These are phyloP conservation scores for Callipepla squamata DNA, from an alignment of 2,113 vertebrate species.

Conservation along the genomic window DNA sequence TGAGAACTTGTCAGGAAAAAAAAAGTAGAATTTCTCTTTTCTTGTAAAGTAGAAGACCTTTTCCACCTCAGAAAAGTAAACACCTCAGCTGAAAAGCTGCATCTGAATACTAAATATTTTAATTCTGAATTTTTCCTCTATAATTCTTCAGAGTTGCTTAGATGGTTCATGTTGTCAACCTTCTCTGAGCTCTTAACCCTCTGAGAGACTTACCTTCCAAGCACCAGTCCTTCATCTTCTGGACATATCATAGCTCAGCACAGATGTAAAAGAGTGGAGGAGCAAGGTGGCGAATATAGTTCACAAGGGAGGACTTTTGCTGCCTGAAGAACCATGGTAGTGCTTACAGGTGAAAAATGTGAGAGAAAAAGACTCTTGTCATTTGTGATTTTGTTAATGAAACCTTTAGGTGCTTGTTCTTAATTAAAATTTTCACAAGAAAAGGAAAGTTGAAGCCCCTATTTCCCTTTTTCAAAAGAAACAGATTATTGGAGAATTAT, in stretches of 20 bases:
- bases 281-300: not conserved
- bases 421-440: not conserved
- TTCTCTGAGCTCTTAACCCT: accelerated
- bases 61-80: not conserved
- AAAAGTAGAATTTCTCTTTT: not conserved
- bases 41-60: not conserved
- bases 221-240: not conserved
- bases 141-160: not conserved
- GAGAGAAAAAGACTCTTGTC: not conserved
- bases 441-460: not conserved
- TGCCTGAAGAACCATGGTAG: not conserved
- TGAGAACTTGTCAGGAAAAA: not conserved
- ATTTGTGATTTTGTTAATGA: not conserved
- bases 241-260: not conserved
- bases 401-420: not conserved
- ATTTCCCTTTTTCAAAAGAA: not conserved
- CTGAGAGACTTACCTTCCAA: not conserved
- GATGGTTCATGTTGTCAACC: not conserved
- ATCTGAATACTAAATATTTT: not conserved
- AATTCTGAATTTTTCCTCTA: not conserved
- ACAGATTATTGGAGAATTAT: not conserved
- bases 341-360: not conserved
- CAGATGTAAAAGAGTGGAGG: not conserved
- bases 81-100: not conserved
- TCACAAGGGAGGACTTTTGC: not conserved